These are phyloP conservation scores for Melanotaenia trifasciata DNA, from an alignment of 2,797 vertebrate species.

Conservation along the genomic window DNA sequence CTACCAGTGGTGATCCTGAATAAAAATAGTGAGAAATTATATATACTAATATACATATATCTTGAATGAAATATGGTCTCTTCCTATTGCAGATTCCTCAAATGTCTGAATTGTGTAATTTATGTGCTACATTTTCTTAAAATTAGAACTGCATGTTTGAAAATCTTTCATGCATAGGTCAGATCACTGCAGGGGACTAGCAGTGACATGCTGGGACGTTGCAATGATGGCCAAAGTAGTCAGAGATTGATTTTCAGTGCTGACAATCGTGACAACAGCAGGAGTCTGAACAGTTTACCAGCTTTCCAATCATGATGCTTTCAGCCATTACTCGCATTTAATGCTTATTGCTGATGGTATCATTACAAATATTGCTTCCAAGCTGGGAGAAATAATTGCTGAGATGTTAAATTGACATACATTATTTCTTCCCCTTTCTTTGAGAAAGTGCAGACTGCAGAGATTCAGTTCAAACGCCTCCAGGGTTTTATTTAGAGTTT, in stretches of 20 bases:
- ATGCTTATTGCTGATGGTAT: conserved; percentile 22
- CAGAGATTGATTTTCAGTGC: conserved; percentile 21
- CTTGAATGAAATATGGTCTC: background rate
- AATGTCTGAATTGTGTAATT: conserved; percentile 42
- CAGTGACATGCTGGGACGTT: conserved; percentile 6
- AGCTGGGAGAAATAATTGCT: conserved; percentile 15
- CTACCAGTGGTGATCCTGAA: background rate
- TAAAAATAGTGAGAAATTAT: background rate
- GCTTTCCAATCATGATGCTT: conserved; percentile 11
- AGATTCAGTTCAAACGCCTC: conserved; percentile 24
- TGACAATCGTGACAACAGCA: conserved; percentile 23
- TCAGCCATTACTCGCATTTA: conserved; percentile 43
- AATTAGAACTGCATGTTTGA: conserved; percentile 24
- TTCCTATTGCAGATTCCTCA: background rate
- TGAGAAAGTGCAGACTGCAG: background rate
- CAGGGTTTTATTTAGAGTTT: conserved; percentile 28
- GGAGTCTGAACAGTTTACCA: conserved; percentile 23
- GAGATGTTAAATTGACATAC: conserved; percentile 3
- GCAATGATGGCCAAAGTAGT: background rate
- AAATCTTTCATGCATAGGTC: conserved; percentile 19
- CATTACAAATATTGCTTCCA: conserved; percentile 29
- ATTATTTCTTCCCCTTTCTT: background rate
- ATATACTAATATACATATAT: background rate
- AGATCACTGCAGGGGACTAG: background rate
- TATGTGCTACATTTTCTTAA: background rate